These are phyloP conservation scores for Reticulitermes lucifugus DNA, from an alignment of 2,888 invertebrate genomes.

Conservation along the genomic window DNA sequence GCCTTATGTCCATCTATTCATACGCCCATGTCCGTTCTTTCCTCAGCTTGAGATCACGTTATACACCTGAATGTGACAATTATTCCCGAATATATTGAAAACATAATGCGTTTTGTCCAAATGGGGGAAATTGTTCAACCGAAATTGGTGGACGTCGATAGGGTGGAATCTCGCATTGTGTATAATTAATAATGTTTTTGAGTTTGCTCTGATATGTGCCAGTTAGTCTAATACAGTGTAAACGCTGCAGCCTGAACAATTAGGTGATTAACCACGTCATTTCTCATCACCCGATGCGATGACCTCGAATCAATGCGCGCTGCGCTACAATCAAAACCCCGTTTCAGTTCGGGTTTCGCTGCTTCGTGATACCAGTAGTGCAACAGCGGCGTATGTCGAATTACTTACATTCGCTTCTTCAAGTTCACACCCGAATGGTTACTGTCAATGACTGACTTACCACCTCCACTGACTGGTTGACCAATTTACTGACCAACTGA, in stretches of 20 bases:
- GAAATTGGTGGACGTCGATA: neutral
- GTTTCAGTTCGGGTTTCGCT: neutral
- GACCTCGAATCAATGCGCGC: neutral
- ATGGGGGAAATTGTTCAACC: neutral
- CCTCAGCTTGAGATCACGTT: too few species aligned
- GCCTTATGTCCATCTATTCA: too few species aligned
- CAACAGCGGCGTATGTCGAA: neutral
- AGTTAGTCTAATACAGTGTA: slow-evolving; percentile 26
- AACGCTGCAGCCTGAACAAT: slow-evolving; percentile 29
- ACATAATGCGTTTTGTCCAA: neutral
- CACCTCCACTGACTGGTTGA: too few species aligned
- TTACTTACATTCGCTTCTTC: too few species aligned
- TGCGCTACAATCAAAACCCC: neutral
- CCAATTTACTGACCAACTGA: too few species aligned
- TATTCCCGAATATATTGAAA: too few species aligned
- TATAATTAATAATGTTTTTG: slow-evolving; percentile 37
- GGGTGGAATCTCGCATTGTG: slow-evolving; percentile 25
- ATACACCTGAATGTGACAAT: too few species aligned
- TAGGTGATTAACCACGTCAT: slow-evolving; percentile 36
- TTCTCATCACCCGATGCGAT: neutral
- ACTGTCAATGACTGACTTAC: too few species aligned
- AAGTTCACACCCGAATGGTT: too few species aligned
- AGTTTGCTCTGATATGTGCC: neutral
- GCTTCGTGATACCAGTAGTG: neutral
- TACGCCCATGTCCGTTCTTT: too few species aligned